Evolutionary conservation across 30 jellyfish, hydroid and myxozoan species (phyloP).

Genomic region (Aurelia sp.): DNA sequence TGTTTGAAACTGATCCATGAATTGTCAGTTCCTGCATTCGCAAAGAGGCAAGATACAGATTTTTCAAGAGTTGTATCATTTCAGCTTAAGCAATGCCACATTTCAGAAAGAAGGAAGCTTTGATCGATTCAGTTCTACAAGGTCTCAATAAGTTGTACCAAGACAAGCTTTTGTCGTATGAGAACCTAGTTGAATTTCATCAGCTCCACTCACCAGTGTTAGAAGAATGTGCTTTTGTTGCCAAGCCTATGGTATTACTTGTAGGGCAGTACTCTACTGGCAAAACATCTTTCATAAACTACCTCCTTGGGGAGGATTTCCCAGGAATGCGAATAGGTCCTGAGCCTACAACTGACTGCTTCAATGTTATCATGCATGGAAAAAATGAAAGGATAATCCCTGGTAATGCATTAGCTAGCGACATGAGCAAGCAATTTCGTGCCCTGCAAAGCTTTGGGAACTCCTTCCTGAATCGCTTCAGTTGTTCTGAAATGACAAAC

Average conservation of each 20-base stretch:
- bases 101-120: conserved; percentile 71
- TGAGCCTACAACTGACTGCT: conserved; percentile 98
- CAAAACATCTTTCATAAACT: conserved; percentile 93
- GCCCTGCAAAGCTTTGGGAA: conserved; percentile 94
- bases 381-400: conserved; percentile 83
- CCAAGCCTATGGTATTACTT: conserved; percentile 96
- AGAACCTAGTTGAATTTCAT: conserved; percentile 85
- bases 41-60: neutral
- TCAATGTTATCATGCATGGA: conserved; percentile 94
- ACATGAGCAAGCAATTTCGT: conserved; percentile 81
- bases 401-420: conserved; percentile 97
- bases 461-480: conserved; percentile 93
- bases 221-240: conserved; percentile 87
- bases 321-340: conserved; percentile 99
- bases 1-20: too few relatives aligned
- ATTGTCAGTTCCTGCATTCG: neutral
- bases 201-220: conserved; percentile 85
- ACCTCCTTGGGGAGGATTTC: conserved; percentile 91
- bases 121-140: conserved; percentile 83
- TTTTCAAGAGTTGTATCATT: too few relatives aligned
- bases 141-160: conserved; percentile 83
- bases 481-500: conserved; percentile 88
- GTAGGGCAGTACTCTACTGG: conserved; percentile 99
- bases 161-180: conserved; percentile 84
- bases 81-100: conserved; percentile 28